Evolutionary conservation across 2,888 invertebrate genomes (phyloP).

Genomic region (Drosophila macrospina): DNA sequence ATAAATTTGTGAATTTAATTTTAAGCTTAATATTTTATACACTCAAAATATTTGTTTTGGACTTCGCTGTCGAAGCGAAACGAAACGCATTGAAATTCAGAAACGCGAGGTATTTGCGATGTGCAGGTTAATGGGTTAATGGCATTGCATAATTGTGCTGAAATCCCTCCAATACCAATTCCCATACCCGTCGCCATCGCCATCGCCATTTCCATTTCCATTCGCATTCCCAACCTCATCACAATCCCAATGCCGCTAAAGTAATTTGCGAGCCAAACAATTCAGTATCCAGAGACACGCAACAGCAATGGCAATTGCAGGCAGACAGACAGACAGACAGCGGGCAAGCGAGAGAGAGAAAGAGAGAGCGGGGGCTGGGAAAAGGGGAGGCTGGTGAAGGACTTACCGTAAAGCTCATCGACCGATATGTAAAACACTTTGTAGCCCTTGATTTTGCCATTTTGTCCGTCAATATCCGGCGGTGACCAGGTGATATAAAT

Average conservation of each 20-base stretch:
- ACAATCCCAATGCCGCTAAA: slow-evolving; percentile 50
- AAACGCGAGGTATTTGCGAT: slow-evolving; percentile 17
- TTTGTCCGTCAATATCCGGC: slow-evolving; percentile 92
- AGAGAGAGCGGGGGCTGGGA: neutral
- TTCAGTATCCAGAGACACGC: slow-evolving; percentile 42
- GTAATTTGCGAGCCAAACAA: slow-evolving; percentile 73
- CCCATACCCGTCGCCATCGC: neutral
- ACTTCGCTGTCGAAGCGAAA: neutral
- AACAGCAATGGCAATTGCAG: slow-evolving; percentile 15
- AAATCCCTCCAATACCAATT: slow-evolving; percentile 38
- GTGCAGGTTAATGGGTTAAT: slow-evolving; percentile 76
- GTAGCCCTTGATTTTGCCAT: slow-evolving; percentile 94
- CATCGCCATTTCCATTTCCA: no score
- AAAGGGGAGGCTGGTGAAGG: neutral
- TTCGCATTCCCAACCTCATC: neutral
- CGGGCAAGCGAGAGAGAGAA: slow-evolving; percentile 1
- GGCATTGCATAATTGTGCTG: slow-evolving; percentile 73
- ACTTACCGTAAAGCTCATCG: slow-evolving; percentile 91
- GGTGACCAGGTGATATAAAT: slow-evolving; percentile 94
- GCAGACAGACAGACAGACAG: slow-evolving; percentile 27
- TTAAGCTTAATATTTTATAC: neutral
- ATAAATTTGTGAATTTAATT: neutral
- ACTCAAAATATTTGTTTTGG: neutral
- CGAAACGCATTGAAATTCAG: slow-evolving; percentile 5
- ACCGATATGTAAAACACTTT: slow-evolving; percentile 92